Base-by-base conservation (phyloP, 2,113 vertebrate species). In the Triplophysa dalaica region DNA sequence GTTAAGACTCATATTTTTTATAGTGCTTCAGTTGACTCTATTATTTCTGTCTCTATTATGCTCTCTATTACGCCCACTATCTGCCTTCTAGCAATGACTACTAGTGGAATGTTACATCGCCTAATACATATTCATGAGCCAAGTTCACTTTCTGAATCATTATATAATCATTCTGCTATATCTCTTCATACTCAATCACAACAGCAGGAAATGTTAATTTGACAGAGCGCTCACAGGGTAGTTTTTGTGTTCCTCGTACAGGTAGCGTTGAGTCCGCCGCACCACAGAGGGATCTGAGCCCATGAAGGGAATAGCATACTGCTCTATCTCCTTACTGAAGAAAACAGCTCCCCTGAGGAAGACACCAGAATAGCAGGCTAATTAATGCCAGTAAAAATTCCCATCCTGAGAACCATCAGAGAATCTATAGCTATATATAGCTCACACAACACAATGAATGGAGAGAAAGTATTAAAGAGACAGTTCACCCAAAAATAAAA, bases 281-380 rank as follows among this genome's bases (percentile, higher is more conserved):
- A 97, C 95, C 26, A 97, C 95, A 11, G 95, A 94, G 0, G 24
- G 85, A 83, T 97, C 95, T 29, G 95, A 87, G 26, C 94, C 95
- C 91, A 94, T 79, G 79, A 97, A 96, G 2, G 91, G 94, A 87
- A 96, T 70, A 50, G 88, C 86, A 19, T 96, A 96, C 33, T 93
- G 76, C 33, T 83, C 86, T 52, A 95, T 89, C 85, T 95, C 94
- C 6, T 77, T 90, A 88, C 88, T 94, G 84, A 92, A 95, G 82
- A 94, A 95, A 74, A 94, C 0, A 67, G 89, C 81, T 72, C 93
- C 91, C 88, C 95, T 96, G 86, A 87, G 87, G 29, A 45, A 11
- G 16, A 60, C 22, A 54, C 81, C 75, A 61, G 64, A 79, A 76
- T 65, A 62, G 41, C 69, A 78, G 41, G 64, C 60, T 73, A 68